phyloP scores from a whole-genome alignment of 2,113 vertebrate genomes.

The Lagopus muta region DNA sequence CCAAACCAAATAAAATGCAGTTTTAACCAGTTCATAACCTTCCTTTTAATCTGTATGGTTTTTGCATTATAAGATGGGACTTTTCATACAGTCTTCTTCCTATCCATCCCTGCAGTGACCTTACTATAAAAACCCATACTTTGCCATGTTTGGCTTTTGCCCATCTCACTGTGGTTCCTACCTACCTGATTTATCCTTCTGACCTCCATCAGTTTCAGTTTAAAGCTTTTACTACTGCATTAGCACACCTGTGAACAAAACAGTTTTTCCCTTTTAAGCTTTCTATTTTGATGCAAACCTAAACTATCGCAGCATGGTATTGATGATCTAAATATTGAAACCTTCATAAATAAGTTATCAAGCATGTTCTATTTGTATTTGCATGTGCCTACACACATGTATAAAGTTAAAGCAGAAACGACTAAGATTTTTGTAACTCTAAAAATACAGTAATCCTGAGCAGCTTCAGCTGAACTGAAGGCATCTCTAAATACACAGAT shows the following conservation, averaged over 20 bases:
- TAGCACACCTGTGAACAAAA: not conserved
- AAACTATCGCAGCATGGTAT: not conserved
- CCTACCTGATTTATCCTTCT: not conserved
- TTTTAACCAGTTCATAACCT: not conserved
- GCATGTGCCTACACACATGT: not conserved
- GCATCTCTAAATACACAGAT: not conserved
- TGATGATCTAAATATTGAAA: not conserved
- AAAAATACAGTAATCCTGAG: not conserved
- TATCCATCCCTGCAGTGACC: not conserved
- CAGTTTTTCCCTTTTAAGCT: not conserved
- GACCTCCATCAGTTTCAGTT: not conserved
- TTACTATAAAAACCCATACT: not conserved
- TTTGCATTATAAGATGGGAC: not conserved
- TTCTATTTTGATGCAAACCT: not conserved
- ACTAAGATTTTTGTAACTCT: not conserved
- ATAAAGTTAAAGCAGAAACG: not conserved
- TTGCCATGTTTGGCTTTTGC: not conserved
- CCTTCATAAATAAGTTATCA: slow-evolving; percentile 19
- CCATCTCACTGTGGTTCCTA: not conserved
- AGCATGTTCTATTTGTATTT: slow-evolving; percentile 7
- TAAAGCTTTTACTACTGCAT: not conserved
- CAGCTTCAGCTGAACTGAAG: not conserved
- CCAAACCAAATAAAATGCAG: not conserved
- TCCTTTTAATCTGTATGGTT: not conserved
- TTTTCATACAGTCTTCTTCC: not conserved